These are phyloP conservation scores for Eriosoma lanigerum DNA, from an alignment of 1,140 invertebrate species.

Conservation along the genomic window DNA sequence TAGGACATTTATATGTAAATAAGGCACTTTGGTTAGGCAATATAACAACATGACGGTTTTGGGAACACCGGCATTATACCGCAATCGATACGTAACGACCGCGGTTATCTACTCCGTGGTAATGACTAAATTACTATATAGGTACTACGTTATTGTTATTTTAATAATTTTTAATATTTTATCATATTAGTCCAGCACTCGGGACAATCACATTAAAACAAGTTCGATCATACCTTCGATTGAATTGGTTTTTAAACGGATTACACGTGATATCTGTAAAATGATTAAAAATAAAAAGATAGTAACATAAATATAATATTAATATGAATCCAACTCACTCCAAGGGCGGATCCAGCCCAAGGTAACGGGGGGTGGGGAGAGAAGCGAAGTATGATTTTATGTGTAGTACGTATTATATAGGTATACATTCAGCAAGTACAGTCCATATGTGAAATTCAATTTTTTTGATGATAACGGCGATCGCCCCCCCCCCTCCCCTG, in stretches of 20 bases:
- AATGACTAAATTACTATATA: too few species aligned
- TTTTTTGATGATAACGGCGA: too few species aligned
- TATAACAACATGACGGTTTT: constrained; percentile 6
- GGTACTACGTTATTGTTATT: not conserved
- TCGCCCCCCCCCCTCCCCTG: too few species aligned
- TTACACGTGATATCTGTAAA: constrained; percentile 47
- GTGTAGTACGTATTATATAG: too few species aligned
- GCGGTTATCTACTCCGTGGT: too few species aligned
- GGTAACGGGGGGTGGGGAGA: too few species aligned
- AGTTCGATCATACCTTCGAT: constrained; percentile 19
- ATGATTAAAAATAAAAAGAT: constrained; percentile 23
- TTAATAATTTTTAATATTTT: not conserved
- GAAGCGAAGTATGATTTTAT: too few species aligned
- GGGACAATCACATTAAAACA: constrained; percentile 12
- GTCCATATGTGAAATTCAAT: too few species aligned
- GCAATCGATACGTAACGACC: too few species aligned
- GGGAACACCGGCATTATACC: not conserved
- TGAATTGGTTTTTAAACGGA: constrained; percentile 30
- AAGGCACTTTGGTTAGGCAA: constrained; percentile 44
- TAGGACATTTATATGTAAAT: not conserved
- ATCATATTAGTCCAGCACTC: constrained; percentile 23
- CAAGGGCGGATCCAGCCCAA: too few species aligned
- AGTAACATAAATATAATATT: not conserved
- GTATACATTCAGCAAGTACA: too few species aligned
- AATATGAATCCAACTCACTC: too few species aligned